Evolutionary conservation across 92 coral and sea anemone genomes (phyloP).

Genomic region (Paramuricea clavata): DNA sequence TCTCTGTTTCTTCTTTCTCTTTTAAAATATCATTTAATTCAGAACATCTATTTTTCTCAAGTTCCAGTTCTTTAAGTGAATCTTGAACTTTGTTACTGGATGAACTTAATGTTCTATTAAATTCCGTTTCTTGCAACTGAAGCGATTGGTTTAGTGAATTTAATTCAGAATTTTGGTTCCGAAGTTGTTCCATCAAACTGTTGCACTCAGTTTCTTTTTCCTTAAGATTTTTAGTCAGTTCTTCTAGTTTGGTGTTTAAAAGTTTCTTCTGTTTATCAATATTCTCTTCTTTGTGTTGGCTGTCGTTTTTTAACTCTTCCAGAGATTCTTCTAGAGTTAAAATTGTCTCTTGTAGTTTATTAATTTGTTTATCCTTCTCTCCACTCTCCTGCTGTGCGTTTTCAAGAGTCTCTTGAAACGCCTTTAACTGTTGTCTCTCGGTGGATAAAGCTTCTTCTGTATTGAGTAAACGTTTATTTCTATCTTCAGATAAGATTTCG

Average conservation of each 20-base stretch:
- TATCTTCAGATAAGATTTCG: constrained; percentile 61
- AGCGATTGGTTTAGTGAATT: constrained; percentile 39
- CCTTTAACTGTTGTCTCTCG: constrained; percentile 59
- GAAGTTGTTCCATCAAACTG: constrained; percentile 56
- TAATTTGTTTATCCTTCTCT: constrained; percentile 58
- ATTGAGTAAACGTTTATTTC: constrained; percentile 41
- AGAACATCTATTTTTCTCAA: constrained; percentile 18
- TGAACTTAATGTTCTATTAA: background rate
- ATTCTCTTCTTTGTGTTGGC: constrained; percentile 68
- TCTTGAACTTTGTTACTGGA: background rate
- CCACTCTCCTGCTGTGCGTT: constrained; percentile 52
- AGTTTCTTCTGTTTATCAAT: constrained; percentile 66
- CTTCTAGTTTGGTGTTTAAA: constrained; percentile 59
- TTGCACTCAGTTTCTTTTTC: constrained; percentile 60
- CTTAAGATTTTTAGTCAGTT: constrained; percentile 50
- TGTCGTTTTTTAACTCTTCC: constrained; percentile 72
- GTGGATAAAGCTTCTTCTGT: constrained; percentile 49
- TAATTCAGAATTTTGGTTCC: constrained; percentile 70
- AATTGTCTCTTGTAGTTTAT: constrained; percentile 50
- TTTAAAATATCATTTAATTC: constrained; percentile 11
- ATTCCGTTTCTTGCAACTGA: constrained; percentile 16
- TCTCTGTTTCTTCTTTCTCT: constrained; percentile 36
- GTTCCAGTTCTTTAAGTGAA: background rate
- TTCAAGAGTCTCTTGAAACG: constrained; percentile 53
- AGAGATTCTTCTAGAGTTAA: constrained; percentile 69